A percentile compares a stretch with the other conserved stretches of the same genome.
These are phyloP conservation scores for Rhysida immarginata DNA, from an alignment of 1,140 invertebrate species.

Conservation along the genomic window DNA sequence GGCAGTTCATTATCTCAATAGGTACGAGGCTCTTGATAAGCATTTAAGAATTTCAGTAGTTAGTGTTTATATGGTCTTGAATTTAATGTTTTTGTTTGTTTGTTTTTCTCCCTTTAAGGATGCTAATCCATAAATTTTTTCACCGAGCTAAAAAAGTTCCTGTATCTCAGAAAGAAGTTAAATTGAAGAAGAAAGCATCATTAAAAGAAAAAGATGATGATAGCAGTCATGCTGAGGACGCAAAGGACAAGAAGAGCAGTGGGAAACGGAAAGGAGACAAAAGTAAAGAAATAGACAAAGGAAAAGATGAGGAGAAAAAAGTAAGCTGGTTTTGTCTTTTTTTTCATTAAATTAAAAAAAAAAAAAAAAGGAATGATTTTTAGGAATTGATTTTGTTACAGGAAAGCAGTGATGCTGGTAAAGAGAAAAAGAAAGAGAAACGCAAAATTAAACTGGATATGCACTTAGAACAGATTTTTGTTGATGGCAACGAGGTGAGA, in stretches of 20 bases:
- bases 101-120: slow-evolving; percentile 31
- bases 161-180: slow-evolving; percentile 54
- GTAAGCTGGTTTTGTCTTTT: slow-evolving; percentile 10
- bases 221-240: slow-evolving; percentile 23
- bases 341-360: neutral
- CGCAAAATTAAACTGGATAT: slow-evolving; percentile 72
- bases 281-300: slow-evolving; percentile 34
- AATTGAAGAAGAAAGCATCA: slow-evolving; percentile 42
- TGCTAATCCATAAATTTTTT: slow-evolving; percentile 86
- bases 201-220: slow-evolving; percentile 28
- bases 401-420: neutral
- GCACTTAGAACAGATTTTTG: slow-evolving; percentile 86
- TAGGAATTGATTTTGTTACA: neutral
- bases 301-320: slow-evolving; percentile 23
- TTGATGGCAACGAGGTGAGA: slow-evolving; percentile 63
- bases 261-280: slow-evolving; percentile 21
- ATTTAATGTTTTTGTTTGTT: slow-evolving; percentile 17
- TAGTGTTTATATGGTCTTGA: neutral
- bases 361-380: neutral
- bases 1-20: slow-evolving; percentile 61
- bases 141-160: slow-evolving; percentile 82
- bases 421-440: slow-evolving; percentile 36
- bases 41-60: slow-evolving; percentile 14
- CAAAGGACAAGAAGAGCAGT: slow-evolving; percentile 19
- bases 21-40: no score